Evolutionary conservation across 1,140 invertebrate genomes (phyloP).

Genomic region (Apocrypta bakeri): DNA sequence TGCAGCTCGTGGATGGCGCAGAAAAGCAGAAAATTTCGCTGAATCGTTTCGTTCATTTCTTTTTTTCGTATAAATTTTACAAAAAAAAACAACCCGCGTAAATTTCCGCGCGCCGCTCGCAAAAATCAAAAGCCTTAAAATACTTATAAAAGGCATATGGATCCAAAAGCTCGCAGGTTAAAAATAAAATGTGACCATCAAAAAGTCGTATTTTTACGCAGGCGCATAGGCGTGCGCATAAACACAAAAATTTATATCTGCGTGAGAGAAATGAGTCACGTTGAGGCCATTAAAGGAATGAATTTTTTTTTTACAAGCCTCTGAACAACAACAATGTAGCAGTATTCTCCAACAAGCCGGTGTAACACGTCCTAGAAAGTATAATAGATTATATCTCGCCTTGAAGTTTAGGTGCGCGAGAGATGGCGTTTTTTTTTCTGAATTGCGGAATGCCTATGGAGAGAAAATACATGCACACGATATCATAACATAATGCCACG

Average conservation of each 20-base stretch:
- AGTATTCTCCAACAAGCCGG: constrained; percentile 29
- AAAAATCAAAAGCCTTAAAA: neutral
- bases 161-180: neutral
- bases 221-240: neutral
- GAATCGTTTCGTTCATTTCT: too few species aligned
- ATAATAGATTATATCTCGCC: constrained; percentile 47
- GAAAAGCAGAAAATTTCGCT: too few species aligned
- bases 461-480: constrained; percentile 10
- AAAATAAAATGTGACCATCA: constrained; percentile 25
- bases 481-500: neutral
- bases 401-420: constrained; percentile 31
- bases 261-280: constrained; percentile 40
- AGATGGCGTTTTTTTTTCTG: constrained; percentile 16
- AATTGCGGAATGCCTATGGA: constrained; percentile 14
- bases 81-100: too few species aligned
- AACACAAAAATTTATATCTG: constrained; percentile 35
- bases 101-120: neutral
- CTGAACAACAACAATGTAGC: constrained; percentile 26
- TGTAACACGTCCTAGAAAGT: constrained; percentile 44
- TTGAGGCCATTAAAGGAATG: constrained; percentile 30
- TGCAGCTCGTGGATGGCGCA: too few species aligned
- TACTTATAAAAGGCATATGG: neutral
- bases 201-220: constrained; percentile 25
- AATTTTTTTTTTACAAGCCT: constrained; percentile 46
- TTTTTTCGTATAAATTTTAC: neutral